Base-by-base conservation (phyloP, 1,140 invertebrate genomes). In the Maconellicoccus hirsutus region DNA sequence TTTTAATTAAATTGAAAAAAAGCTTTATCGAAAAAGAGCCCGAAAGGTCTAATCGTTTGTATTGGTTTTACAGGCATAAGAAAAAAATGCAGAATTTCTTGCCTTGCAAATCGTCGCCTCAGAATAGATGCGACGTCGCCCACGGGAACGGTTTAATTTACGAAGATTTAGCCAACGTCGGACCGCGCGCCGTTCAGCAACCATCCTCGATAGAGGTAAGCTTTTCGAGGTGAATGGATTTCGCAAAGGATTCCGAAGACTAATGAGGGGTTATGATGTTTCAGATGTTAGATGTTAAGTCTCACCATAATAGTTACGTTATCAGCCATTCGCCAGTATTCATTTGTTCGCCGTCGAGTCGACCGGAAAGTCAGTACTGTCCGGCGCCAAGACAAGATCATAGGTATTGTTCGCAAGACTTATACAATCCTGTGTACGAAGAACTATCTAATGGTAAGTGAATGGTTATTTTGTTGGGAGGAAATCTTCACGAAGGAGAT, bases 371-470 rank as follows among this genome's bases (percentile, higher is more conserved):
- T 27, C 70, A 42, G 70, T 70, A 25, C 23, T 52, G 72, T 74
- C 87, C 76, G 12, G 70, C 86, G 26, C 84, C 86, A n/a, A 84
- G 85, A 26, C 84, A 84, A 22, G 86, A 87, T 80, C 85, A 85
- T 71, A 87, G 63, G 21, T 70, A 86, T 80, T 81, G 80, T 71
- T 79, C 80, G 59, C 87, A 86, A 76, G 86, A 88, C 75, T 81
- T 85, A 70, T 86, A 85, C 79, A 85, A 86, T 78, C 86, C 86
- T 70, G 86, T 88, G 26, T 88, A 88, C 79, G 86, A 88, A 78
- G 86, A 88, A 77, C 80, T 88, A 63, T 86, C 85, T 74, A 83
- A 83, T 78, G 81, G 82, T 83, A 77, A 78, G 77, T 69, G 1
- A 75, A 73, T 70, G 6, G 29, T 33, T 69, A 71, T 70, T 22